phyloP scores from a whole-genome alignment of 2,888 invertebrate genomes.

The Dicyrtomina minuta region DNA sequence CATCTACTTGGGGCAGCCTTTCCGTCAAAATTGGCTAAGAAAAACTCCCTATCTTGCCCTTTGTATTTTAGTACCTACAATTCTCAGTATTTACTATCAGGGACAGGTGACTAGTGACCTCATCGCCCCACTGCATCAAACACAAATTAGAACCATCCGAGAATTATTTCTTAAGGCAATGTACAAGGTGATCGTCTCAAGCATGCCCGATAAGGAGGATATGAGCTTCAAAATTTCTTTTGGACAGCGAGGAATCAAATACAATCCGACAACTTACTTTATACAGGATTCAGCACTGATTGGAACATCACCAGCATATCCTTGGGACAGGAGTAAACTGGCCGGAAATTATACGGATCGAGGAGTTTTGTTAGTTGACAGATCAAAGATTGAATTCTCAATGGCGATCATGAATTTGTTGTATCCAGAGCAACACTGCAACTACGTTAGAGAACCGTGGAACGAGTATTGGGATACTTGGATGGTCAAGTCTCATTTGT shows the following conservation, averaged over 20 bases:
- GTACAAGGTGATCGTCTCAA: constrained; percentile 11
- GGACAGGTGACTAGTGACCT: constrained; percentile 6
- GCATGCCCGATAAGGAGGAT: background rate
- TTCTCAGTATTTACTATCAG: background rate
- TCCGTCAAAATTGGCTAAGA: background rate
- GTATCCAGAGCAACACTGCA: constrained; percentile 5
- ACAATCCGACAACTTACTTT: background rate
- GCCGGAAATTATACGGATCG: constrained; percentile 8
- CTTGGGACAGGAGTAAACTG: background rate
- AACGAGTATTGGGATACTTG: constrained; percentile 17
- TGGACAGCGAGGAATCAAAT: no score
- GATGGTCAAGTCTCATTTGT: constrained; percentile 16
- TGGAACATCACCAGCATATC: constrained; percentile 12
- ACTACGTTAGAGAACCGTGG: background rate
- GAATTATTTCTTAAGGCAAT: constrained; percentile 4
- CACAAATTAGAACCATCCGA: background rate
- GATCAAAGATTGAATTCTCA: background rate
- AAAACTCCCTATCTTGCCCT: background rate
- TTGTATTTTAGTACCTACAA: background rate
- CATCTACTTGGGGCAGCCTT: constrained; percentile 1
- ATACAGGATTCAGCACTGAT: background rate
- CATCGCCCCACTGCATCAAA: constrained; percentile 12
- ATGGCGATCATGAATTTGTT: background rate
- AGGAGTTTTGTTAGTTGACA: background rate
- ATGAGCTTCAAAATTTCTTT: no score